Evolutionary conservation across 2,888 invertebrate genomes (phyloP).

Genomic region (Andricus quercusramuli): DNA sequence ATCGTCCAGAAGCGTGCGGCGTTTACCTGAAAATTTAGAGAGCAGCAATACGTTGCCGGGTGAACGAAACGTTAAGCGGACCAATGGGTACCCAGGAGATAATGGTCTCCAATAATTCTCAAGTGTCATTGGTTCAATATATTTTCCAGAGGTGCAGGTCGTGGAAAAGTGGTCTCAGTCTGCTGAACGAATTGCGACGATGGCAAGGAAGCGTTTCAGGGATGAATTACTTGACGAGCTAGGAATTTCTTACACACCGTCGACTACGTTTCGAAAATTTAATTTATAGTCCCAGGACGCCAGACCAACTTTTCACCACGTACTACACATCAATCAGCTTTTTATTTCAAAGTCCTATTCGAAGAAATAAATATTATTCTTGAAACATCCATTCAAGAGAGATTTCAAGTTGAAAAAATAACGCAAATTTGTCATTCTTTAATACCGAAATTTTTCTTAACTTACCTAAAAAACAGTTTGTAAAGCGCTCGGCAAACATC

Average conservation of each 20-base stretch:
- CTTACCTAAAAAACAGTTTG: no score
- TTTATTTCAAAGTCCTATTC: background rate
- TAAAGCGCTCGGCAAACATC: no score
- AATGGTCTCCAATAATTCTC: constrained; percentile 37
- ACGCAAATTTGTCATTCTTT: no score
- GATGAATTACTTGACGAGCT: constrained; percentile 32
- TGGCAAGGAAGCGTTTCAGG: constrained; percentile 4
- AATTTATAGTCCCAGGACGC: background rate
- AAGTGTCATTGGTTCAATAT: constrained; percentile 38
- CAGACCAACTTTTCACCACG: background rate
- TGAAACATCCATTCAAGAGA: no score
- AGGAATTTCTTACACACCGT: constrained; percentile 7
- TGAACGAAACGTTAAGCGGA: constrained; percentile 30
- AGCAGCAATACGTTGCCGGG: constrained; percentile 19
- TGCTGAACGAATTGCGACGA: constrained; percentile 28
- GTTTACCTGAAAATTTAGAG: constrained; percentile 26
- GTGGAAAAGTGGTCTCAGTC: constrained; percentile 32
- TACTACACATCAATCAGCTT: constrained; percentile 1
- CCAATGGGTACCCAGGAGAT: constrained; percentile 37
- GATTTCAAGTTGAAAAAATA: no score
- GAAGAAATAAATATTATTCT: background rate
- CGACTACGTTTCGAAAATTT: background rate
- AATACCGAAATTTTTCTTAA: no score
- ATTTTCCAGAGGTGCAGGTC: constrained; percentile 23
- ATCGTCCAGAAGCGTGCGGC: background rate